These are phyloP conservation scores for Ophion slaviceki DNA, from an alignment of 2,888 invertebrate genomes.

Conservation along the genomic window DNA sequence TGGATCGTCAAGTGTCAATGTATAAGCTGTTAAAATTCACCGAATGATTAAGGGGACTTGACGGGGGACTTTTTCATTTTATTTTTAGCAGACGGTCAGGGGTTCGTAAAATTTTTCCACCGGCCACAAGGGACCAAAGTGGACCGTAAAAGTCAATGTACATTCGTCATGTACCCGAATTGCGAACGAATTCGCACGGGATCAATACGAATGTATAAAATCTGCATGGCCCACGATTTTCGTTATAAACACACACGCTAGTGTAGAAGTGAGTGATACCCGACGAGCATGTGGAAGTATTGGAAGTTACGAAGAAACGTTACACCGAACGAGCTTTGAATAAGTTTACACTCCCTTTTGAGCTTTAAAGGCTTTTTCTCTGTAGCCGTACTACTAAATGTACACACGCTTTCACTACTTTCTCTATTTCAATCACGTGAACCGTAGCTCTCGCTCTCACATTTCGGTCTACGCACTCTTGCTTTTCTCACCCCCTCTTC, in stretches of 20 bases:
- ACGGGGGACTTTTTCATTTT: neutral
- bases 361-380: constrained; percentile 55
- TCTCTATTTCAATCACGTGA: constrained; percentile 51
- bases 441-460: constrained; percentile 2
- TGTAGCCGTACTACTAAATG: constrained; percentile 44
- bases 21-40: neutral
- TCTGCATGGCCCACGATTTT: neutral
- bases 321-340: constrained; percentile 68
- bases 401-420: constrained; percentile 48
- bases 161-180: neutral
- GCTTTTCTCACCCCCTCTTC: constrained; percentile 8
- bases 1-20: neutral
- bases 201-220: neutral
- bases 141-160: neutral
- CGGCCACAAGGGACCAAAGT: neutral
- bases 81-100: neutral
- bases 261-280: neutral
- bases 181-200: neutral
- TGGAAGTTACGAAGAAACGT: constrained; percentile 48
- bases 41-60: neutral
- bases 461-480: constrained; percentile 20
- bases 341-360: constrained; percentile 68
- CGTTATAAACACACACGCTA: no score
- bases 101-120: neutral
- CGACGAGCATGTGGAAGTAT: neutral